phyloP scores from a whole-genome alignment of 2,888 invertebrate genomes.

The Andrena bucephala region DNA sequence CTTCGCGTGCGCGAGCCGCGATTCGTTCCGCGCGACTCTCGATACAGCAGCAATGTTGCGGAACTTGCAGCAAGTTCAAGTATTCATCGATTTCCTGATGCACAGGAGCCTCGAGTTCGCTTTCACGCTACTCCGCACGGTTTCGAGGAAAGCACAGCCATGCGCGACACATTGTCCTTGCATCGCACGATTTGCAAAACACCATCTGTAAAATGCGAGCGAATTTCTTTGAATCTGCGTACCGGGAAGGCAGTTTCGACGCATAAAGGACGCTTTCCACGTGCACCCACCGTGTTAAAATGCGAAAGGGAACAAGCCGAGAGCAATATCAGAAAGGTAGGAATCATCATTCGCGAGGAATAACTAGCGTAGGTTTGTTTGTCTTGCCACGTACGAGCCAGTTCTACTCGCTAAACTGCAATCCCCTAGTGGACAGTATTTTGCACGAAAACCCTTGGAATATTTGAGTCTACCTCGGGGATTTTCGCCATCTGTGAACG shows the following conservation, averaged over 20 bases:
- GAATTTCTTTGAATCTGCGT: neutral
- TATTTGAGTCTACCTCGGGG: neutral
- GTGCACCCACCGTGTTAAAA: neutral
- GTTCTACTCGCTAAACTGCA: neutral
- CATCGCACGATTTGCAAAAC: neutral
- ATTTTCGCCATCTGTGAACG: neutral
- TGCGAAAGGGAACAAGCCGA: neutral
- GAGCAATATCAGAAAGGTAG: neutral
- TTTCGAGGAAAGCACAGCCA: neutral
- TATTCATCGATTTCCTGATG: conserved; percentile 23
- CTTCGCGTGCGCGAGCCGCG: neutral
- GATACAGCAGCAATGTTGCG: conserved; percentile 13
- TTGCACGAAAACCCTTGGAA: neutral
- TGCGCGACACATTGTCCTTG: neutral
- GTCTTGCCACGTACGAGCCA: neutral
- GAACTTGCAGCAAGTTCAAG: conserved; percentile 29
- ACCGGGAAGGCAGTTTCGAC: neutral
- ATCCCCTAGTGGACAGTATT: too few species aligned
- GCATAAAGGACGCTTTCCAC: neutral
- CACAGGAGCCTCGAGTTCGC: neutral
- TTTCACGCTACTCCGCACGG: neutral
- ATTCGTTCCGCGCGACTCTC: neutral
- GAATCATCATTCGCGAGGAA: neutral
- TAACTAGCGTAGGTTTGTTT: neutral
- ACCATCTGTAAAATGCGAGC: neutral